A percentile compares a stretch with the other conserved stretches of the same genome.
phyloP scores from a whole-genome alignment of 1,140 invertebrate species.

The Calycopis cecrops region DNA sequence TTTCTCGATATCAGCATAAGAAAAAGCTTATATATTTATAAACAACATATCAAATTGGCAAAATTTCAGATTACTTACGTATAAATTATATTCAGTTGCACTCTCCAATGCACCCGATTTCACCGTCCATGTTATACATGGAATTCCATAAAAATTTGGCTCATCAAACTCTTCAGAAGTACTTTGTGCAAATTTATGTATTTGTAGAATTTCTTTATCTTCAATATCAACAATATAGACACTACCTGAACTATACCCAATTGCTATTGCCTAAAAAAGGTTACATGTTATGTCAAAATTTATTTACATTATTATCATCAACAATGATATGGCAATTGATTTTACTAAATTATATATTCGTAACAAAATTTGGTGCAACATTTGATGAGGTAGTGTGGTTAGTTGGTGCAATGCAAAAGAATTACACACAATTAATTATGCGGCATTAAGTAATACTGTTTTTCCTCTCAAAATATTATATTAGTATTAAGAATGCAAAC shows the following conservation, averaged over 20 bases:
- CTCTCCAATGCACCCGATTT: conserved; percentile 57
- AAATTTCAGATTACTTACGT: conserved; percentile 48
- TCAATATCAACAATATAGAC: conserved; percentile 90
- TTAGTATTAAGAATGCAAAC: conserved; percentile 7
- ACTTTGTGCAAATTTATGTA: conserved; percentile 74
- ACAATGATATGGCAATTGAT: background rate
- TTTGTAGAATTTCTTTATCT: conserved; percentile 88
- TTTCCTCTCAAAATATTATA: too few species aligned
- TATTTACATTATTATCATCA: conserved; percentile 8
- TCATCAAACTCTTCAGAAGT: conserved; percentile 55
- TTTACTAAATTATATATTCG: too few species aligned
- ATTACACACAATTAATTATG: conserved; percentile 7
- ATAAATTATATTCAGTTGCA: conserved; percentile 58
- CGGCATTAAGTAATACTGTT: too few species aligned
- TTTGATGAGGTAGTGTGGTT: too few species aligned
- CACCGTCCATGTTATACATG: conserved; percentile 78
- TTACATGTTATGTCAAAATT: conserved; percentile 12
- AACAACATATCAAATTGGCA: too few species aligned
- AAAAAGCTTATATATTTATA: too few species aligned
- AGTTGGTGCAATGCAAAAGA: too few species aligned
- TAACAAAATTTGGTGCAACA: too few species aligned
- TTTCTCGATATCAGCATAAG: background rate
- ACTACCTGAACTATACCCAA: conserved; percentile 80
- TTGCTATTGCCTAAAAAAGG: conserved; percentile 65
- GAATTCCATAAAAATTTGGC: conserved; percentile 56